Evolutionary conservation across 2,113 vertebrate genomes (phyloP).

Genomic region (Apteryx mantelli): DNA sequence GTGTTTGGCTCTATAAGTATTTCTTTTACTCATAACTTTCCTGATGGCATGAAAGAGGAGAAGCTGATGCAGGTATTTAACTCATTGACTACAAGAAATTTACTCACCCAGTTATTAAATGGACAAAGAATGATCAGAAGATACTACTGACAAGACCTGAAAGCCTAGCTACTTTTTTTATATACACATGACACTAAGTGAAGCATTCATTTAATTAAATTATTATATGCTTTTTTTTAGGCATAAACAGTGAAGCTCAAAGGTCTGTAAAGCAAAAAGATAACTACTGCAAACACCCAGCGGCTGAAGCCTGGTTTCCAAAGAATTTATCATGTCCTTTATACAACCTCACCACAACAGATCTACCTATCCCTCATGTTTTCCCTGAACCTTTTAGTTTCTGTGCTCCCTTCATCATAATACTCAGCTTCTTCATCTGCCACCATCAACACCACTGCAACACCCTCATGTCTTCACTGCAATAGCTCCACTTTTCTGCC

Average conservation of each 20-base stretch:
- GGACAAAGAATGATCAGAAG: neutral
- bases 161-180: neutral
- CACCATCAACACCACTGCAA: neutral
- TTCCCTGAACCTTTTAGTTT: neutral
- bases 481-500: neutral
- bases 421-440: neutral
- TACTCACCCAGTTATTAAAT: neutral
- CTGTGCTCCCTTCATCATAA: neutral
- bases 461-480: neutral
- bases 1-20: neutral
- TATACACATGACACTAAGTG: neutral
- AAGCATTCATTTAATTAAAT: neutral
- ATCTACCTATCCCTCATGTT: neutral
- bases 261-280: neutral
- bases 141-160: neutral
- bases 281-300: neutral
- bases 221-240: neutral
- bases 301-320: neutral
- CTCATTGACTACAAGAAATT: neutral
- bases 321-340: neutral
- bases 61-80: neutral
- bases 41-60: neutral
- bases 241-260: neutral
- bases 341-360: neutral
- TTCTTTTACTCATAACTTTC: neutral